Evolutionary conservation across 2,888 invertebrate genomes (phyloP).

Genomic region (Lydus trimaculatus): DNA sequence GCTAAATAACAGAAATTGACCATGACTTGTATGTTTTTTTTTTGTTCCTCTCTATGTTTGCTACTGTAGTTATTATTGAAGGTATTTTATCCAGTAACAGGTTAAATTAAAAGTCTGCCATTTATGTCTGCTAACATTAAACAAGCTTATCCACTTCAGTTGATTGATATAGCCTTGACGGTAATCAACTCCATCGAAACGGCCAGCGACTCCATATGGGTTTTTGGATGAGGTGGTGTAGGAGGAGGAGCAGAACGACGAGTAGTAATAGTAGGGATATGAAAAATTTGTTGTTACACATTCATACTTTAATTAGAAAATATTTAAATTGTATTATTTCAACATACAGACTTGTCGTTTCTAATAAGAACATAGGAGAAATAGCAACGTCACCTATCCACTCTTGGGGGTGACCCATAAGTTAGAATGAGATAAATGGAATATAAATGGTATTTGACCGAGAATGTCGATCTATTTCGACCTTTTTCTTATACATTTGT

Average conservation of each 20-base stretch:
- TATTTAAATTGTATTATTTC: neutral
- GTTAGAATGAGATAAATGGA: no score
- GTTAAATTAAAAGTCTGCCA: conserved; percentile 48
- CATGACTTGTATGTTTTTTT: neutral
- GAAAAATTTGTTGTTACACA: neutral
- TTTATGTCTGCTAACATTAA: conserved; percentile 51
- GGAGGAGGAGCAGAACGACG: no score
- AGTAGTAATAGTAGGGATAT: neutral
- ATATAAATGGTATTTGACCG: no score
- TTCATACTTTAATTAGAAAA: neutral
- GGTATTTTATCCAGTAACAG: conserved; percentile 32
- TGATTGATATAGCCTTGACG: conserved; percentile 57
- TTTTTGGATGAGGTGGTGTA: neutral
- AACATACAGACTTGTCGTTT: no score
- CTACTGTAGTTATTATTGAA: conserved; percentile 21
- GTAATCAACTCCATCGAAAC: conserved; percentile 43
- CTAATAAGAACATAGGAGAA: no score
- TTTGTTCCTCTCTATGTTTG: neutral
- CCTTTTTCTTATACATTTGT: no score
- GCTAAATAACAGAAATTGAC: neutral
- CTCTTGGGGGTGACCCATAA: no score
- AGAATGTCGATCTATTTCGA: no score
- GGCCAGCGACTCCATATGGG: conserved; percentile 38
- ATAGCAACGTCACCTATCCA: no score
- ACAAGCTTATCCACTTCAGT: conserved; percentile 57